These are phyloP conservation scores for Campopleginae sp. DNA, from an alignment of 2,888 invertebrate genomes.

Conservation along the genomic window DNA sequence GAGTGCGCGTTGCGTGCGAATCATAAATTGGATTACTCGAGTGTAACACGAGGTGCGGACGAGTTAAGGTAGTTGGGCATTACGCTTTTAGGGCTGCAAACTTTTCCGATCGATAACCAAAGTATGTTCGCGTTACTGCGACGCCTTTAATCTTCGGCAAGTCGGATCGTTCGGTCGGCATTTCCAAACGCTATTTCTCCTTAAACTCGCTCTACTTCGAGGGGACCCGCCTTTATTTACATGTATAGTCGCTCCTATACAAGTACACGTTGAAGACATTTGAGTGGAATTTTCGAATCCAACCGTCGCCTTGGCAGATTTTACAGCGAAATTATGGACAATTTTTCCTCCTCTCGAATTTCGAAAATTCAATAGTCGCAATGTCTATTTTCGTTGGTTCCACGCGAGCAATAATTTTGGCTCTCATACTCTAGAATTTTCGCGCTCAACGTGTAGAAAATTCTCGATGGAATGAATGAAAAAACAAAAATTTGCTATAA, in stretches of 20 bases:
- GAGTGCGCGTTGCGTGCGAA: not conserved
- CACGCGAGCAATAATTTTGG: too few species aligned
- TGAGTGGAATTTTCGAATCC: not conserved
- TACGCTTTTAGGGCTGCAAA: conserved; percentile 1
- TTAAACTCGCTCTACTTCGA: conserved; percentile 43
- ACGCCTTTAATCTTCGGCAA: conserved; percentile 30
- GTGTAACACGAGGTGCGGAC: conserved; percentile 16
- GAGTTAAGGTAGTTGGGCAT: conserved; percentile 27
- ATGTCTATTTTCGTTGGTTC: not conserved
- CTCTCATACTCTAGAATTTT: too few species aligned
- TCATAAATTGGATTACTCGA: not conserved
- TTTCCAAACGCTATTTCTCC: conserved; percentile 44
- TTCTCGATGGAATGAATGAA: not conserved
- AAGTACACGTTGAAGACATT: not conserved
- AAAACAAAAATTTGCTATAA: not conserved
- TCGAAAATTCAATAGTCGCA: not conserved
- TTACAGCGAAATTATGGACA: too few species aligned
- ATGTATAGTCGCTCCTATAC: not conserved
- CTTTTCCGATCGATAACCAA: conserved; percentile 46
- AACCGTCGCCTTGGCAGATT: too few species aligned
- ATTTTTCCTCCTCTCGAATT: too few species aligned
- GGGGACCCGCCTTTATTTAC: conserved; percentile 14
- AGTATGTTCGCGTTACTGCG: conserved; percentile 17
- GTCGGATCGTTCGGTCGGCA: conserved; percentile 36
- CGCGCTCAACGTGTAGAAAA: too few species aligned